Evolutionary conservation across 2,113 vertebrate genomes (phyloP).

Genomic region (Marcusenius ussheri): DNA sequence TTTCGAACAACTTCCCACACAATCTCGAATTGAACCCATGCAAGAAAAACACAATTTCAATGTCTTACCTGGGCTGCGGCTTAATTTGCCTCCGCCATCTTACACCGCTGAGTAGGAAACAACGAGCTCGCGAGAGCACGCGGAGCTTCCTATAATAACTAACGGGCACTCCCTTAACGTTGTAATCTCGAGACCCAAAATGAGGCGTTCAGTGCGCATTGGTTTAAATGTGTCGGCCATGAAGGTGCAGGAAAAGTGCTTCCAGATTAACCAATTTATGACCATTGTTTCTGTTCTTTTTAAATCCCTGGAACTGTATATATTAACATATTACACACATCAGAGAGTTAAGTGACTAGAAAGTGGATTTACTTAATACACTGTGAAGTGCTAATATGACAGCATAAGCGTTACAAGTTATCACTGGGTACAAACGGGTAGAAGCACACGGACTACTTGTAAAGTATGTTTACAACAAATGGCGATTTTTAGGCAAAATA

Average conservation of each 20-base stretch:
- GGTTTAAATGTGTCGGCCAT: background rate
- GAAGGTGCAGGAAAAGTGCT: background rate
- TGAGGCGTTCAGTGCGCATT: background rate
- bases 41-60: constrained; percentile 32
- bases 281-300: background rate
- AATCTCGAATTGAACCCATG: background rate
- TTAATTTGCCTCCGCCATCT: constrained; percentile 71
- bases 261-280: background rate
- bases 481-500: background rate
- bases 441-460: background rate
- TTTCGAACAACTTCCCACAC: background rate
- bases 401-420: background rate
- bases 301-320: background rate
- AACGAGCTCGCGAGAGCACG: constrained; percentile 59
- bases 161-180: constrained; percentile 13
- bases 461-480: background rate
- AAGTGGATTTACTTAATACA: background rate
- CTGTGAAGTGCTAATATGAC: background rate
- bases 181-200: background rate
- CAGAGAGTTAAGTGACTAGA: background rate
- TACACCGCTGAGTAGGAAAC: constrained; percentile 57
- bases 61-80: constrained; percentile 62
- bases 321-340: background rate
- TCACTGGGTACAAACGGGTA: background rate
- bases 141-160: constrained; percentile 15